Evolutionary conservation across 2,888 invertebrate species (phyloP).

Genomic region (Theristus sp.): DNA sequence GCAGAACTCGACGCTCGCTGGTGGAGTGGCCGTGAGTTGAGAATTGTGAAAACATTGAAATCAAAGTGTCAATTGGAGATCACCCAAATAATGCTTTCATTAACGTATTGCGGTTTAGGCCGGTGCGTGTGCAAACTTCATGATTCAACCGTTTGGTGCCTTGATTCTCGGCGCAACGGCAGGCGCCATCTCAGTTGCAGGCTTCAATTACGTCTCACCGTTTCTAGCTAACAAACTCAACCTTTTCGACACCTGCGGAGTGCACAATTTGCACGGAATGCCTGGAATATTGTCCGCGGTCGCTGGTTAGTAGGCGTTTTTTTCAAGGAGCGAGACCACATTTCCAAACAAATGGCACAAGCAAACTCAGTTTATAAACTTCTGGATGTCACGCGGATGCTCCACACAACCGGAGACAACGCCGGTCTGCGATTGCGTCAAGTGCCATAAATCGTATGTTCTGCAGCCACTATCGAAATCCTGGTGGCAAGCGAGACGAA

Average conservation of each 20-base stretch:
- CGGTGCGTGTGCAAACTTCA: slow-evolving; percentile 46
- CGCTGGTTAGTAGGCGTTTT: neutral
- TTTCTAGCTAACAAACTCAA: slow-evolving; percentile 39
- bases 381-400: no score
- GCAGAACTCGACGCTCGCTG: slow-evolving; percentile 74
- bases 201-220: slow-evolving; percentile 56
- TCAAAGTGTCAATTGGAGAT: no score
- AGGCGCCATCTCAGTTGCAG: slow-evolving; percentile 56
- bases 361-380: no score
- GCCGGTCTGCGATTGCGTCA: no score
- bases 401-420: no score
- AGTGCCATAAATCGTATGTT: no score
- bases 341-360: no score
- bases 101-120: neutral
- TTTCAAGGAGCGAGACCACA: no score
- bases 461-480: slow-evolving; percentile 53
- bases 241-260: slow-evolving; percentile 67
- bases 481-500: slow-evolving; percentile 35
- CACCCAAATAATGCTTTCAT: neutral
- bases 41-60: no score
- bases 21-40: slow-evolving; percentile 70
- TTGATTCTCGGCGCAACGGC: slow-evolving; percentile 60
- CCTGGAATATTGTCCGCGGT: slow-evolving; percentile 45
- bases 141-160: slow-evolving; percentile 62
- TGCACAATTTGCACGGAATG: slow-evolving; percentile 87